Evolutionary conservation across 2,113 vertebrate genomes (phyloP).

Genomic region (Aleadryas rufinucha): DNA sequence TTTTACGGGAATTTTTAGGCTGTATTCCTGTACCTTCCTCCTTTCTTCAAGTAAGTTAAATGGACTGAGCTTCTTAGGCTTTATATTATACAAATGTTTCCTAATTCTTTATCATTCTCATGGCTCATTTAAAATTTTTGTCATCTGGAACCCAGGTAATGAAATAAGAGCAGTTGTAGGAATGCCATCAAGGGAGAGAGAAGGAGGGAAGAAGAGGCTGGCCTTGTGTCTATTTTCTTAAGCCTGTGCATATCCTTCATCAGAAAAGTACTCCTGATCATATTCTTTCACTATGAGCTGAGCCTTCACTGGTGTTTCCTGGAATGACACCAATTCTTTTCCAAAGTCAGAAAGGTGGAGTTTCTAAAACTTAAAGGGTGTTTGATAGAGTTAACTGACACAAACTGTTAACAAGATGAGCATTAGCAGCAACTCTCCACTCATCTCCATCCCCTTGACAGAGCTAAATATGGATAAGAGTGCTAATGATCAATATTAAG

Average conservation of each 20-base stretch:
- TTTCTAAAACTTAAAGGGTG: background rate
- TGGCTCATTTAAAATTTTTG: background rate
- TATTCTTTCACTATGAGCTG: background rate
- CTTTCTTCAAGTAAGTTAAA: background rate
- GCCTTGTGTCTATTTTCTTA: background rate
- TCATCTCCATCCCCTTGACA: background rate
- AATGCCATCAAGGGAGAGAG: background rate
- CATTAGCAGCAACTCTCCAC: background rate
- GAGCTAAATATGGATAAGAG: background rate
- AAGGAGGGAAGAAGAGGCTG: background rate
- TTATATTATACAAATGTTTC: background rate
- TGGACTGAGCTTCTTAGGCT: background rate
- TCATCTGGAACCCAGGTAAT: background rate
- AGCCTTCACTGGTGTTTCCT: background rate
- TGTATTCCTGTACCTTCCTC: background rate
- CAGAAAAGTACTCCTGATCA: background rate
- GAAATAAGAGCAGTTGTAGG: background rate
- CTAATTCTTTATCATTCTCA: background rate
- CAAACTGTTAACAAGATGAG: background rate
- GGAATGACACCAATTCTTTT: background rate
- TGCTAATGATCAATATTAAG: background rate
- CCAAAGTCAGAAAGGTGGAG: background rate
- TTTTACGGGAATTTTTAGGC: background rate
- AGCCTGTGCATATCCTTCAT: background rate
- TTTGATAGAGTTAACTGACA: background rate